Percentiles rank a stretch among this genome's conserved stretches.
Evolutionary conservation across 2,797 vertebrate genomes (phyloP).

Genomic region (Synanceia verrucosa): DNA sequence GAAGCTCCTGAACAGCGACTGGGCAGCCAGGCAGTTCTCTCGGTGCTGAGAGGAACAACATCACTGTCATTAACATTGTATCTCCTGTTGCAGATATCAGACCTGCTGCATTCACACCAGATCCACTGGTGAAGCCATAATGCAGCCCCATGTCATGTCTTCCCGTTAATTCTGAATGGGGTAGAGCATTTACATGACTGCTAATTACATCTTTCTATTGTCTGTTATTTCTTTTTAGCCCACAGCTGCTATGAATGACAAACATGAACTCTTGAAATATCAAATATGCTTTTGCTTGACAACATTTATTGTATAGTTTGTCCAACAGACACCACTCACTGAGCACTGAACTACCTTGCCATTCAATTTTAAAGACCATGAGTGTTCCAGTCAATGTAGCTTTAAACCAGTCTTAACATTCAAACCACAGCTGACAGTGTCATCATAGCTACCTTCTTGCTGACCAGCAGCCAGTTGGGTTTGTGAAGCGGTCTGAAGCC

Average conservation of each 20-base stretch:
- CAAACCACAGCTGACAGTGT: neutral
- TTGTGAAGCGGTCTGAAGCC: constrained; percentile 96
- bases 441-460: constrained; percentile 88
- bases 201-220: no score
- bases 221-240: no score
- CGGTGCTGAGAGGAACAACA: constrained; percentile 80
- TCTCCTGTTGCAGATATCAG: neutral
- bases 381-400: neutral
- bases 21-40: constrained; percentile 90
- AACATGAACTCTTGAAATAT: neutral
- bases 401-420: neutral
- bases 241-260: no score
- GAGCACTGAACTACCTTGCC: neutral
- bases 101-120: no score
- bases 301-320: neutral
- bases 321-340: neutral
- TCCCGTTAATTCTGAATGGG: no score
- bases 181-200: no score
- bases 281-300: neutral
- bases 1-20: constrained; percentile 91
- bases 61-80: neutral
- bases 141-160: no score
- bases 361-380: neutral
- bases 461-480: constrained; percentile 92
- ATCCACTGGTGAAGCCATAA: no score